Conservation (phyloP, 2,113 vertebrate genomes). For the Eleginops maclovinus region DNA sequence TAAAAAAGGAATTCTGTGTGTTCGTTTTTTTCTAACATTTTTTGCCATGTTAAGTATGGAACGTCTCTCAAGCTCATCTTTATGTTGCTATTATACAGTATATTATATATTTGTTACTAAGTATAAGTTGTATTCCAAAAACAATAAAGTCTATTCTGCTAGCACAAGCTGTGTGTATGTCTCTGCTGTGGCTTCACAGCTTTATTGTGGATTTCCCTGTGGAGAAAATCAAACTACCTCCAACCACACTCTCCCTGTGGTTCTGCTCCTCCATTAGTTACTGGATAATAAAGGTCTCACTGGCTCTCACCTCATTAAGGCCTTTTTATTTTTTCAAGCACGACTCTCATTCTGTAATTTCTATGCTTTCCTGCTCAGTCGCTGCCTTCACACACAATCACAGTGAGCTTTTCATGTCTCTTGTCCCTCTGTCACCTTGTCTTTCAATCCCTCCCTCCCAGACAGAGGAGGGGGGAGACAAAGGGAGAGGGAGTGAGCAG, state of each 20-base stretch:
- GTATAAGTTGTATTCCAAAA: slow-evolving; percentile 3
- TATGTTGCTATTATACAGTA: slow-evolving; percentile 25
- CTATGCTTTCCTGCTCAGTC: slow-evolving; percentile 18
- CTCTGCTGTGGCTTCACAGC: slow-evolving; percentile 4
- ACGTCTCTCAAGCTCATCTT: neutral
- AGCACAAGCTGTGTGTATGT: slow-evolving; percentile 8
- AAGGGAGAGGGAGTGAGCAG: slow-evolving; percentile 47
- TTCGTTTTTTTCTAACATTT: slow-evolving; percentile 7
- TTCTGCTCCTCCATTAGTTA: slow-evolving; percentile 47
- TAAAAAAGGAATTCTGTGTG: neutral
- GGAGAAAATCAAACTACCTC: slow-evolving; percentile 27
- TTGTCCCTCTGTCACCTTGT: slow-evolving; percentile 65
- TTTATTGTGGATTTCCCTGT: slow-evolving; percentile 7
- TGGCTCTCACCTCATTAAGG: slow-evolving; percentile 51
- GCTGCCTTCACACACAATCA: slow-evolving; percentile 18
- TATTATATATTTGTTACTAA: neutral
- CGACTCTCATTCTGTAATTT: slow-evolving; percentile 41
- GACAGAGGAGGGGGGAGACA: slow-evolving; percentile 46
- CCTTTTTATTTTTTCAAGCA: slow-evolving; percentile 32
- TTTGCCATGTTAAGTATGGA: neutral
- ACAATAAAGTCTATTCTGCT: slow-evolving; percentile 13
- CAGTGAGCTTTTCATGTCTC: slow-evolving; percentile 35
- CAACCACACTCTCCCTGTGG: slow-evolving; percentile 31
- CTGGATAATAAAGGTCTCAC: slow-evolving; percentile 54
- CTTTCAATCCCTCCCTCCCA: slow-evolving; percentile 59